Evolutionary conservation across 2,888 invertebrate species (phyloP).

Genomic region (Vesta saturnalis): DNA sequence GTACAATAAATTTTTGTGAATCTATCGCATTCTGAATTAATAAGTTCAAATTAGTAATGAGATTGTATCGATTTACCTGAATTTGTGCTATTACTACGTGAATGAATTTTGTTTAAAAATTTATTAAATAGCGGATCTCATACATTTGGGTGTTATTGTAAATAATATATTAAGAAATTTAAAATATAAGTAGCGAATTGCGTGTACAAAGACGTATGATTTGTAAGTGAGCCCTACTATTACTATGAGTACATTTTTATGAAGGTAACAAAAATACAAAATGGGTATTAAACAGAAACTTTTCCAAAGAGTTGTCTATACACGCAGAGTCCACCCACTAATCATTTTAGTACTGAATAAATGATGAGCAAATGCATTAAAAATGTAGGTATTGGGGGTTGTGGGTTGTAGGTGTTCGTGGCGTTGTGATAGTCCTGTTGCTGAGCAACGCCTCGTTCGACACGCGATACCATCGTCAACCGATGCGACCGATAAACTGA

Average conservation of each 20-base stretch:
- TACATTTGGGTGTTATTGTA: not conserved
- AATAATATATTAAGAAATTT: slow-evolving; percentile 29
- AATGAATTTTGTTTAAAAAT: not conserved
- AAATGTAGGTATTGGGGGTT: slow-evolving; percentile 55
- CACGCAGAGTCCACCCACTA: slow-evolving; percentile 55
- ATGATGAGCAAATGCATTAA: slow-evolving; percentile 59
- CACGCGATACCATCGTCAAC: slow-evolving; percentile 62
- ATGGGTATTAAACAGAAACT: slow-evolving; percentile 46
- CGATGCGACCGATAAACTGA: slow-evolving; percentile 50
- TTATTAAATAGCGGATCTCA: too few species aligned
- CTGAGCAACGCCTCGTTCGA: slow-evolving; percentile 54
- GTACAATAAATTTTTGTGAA: too few species aligned
- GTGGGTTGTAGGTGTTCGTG: slow-evolving; percentile 46
- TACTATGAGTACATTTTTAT: slow-evolving; percentile 37
- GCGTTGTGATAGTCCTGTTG: slow-evolving; percentile 59
- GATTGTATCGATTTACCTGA: too few species aligned
- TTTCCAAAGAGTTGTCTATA: slow-evolving; percentile 52
- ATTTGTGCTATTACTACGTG: too few species aligned
- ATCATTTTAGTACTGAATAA: slow-evolving; percentile 60
- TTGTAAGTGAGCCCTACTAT: slow-evolving; percentile 36
- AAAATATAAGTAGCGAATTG: slow-evolving; percentile 37
- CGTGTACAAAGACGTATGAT: slow-evolving; percentile 29
- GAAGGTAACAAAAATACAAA: slow-evolving; percentile 41
- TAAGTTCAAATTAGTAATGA: too few species aligned
- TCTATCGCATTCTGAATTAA: too few species aligned